These are phyloP conservation scores for Acromyrmex echinatior DNA, from an alignment of 1,140 invertebrate genomes.

Conservation along the genomic window DNA sequence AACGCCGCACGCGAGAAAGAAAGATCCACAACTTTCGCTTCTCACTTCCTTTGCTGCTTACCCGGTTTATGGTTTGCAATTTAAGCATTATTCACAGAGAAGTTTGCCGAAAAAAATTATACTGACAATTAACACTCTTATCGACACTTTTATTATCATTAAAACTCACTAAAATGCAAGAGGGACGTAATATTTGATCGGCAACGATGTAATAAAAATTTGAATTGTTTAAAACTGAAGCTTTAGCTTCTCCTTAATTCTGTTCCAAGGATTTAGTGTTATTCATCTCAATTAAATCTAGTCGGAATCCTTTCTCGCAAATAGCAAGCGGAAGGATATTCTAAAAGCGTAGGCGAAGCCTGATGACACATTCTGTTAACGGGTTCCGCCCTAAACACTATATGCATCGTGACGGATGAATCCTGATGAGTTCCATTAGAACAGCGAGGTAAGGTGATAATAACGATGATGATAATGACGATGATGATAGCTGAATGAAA, in stretches of 20 bases:
- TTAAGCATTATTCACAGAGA: constrained; percentile 69
- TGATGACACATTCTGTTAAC: constrained; percentile 61
- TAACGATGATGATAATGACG: constrained; percentile 40
- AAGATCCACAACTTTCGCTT: constrained; percentile 68
- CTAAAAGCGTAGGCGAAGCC: constrained; percentile 40
- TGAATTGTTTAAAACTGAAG: not conserved
- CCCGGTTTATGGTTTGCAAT: constrained; percentile 70
- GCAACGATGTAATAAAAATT: not conserved
- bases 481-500: constrained; percentile 36
- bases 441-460: constrained; percentile 12
- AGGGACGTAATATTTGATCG: not conserved
- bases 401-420: constrained; percentile 43
- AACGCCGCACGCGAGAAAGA: constrained; percentile 63
- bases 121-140: too few species aligned
- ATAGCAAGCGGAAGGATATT: constrained; percentile 12
- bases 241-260: not conserved
- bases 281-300: not conserved
- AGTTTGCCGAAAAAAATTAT: not conserved
- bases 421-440: constrained; percentile 38
- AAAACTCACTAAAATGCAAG: not conserved
- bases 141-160: not conserved
- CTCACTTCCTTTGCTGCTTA: constrained; percentile 67
- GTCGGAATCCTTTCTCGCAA: not conserved
- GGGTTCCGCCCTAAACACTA: constrained; percentile 42
- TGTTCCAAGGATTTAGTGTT: not conserved